These are phyloP conservation scores for Saxicola maurus DNA, from an alignment of 2,797 vertebrate genomes.

Conservation along the genomic window DNA sequence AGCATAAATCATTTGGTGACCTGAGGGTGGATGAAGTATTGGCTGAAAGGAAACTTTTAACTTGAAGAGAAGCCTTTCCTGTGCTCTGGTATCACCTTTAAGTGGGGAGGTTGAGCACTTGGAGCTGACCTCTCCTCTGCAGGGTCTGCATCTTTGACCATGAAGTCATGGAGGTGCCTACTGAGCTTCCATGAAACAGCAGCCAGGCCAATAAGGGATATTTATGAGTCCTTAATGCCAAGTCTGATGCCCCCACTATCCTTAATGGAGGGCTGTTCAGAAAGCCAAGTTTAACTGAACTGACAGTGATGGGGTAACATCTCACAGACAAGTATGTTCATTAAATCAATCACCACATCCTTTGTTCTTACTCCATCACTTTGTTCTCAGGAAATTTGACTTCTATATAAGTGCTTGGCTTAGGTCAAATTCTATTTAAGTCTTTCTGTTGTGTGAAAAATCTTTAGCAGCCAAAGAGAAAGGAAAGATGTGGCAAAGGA, in stretches of 20 bases:
- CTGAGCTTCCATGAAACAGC: background rate
- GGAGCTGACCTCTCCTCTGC: background rate
- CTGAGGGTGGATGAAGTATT: background rate
- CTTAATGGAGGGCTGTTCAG: background rate
- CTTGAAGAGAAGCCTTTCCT: background rate
- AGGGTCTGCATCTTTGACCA: rapidly evolving
- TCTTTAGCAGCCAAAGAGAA: background rate
- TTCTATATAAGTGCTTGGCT: background rate
- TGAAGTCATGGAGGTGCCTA: background rate
- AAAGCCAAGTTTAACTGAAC: background rate
- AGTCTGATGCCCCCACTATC: background rate
- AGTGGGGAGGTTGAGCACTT: background rate
- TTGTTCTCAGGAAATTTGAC: background rate
- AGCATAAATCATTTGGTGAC: slow-evolving; percentile 30
- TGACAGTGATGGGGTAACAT: background rate
- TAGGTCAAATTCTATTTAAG: background rate
- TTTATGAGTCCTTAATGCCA: background rate
- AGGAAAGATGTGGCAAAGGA: background rate
- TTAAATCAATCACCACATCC: background rate
- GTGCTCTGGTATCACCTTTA: background rate
- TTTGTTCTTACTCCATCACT: background rate
- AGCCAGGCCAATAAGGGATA: background rate
- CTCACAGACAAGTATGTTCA: background rate
- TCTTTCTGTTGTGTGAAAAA: background rate
- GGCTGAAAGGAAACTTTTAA: background rate